A percentile compares a stretch with the other conserved stretches of the same genome.
Conservation (phyloP, 2,797 vertebrate genomes). For the Catamblyrhynchus diadema region DNA sequence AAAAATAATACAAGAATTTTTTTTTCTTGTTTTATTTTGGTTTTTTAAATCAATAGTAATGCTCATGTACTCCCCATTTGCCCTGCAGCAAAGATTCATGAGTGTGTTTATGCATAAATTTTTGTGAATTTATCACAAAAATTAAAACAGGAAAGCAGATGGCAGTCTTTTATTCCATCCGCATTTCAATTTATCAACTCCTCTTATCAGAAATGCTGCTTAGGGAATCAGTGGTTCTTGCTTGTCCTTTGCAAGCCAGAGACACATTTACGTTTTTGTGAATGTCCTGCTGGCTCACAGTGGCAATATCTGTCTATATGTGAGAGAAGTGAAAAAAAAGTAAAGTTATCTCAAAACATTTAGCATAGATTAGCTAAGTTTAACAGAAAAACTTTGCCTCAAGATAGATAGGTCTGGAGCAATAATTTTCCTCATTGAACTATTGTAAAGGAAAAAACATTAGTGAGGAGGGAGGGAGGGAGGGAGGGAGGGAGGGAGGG, state of each 20-base stretch:
- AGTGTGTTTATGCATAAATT: background rate
- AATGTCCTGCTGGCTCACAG: background rate
- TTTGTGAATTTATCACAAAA: slow-evolving; percentile 34
- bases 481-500: background rate
- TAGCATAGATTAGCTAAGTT: background rate
- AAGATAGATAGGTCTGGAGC: background rate
- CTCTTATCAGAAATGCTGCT: slow-evolving; percentile 27
- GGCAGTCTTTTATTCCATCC: slow-evolving; percentile 41
- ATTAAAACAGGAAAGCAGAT: slow-evolving; percentile 54
- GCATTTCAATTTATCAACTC: slow-evolving; percentile 29
- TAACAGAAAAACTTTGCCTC: background rate
- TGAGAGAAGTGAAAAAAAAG: background rate
- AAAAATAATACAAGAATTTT: slow-evolving; percentile 13
- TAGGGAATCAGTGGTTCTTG: background rate
- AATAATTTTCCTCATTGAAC: background rate
- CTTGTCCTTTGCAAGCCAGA: background rate
- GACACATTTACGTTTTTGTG: background rate
- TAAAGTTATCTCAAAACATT: background rate
- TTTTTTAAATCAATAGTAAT: slow-evolving; percentile 22
- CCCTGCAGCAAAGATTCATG: slow-evolving; percentile 25
- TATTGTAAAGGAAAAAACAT: background rate
- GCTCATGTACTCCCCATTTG: background rate
- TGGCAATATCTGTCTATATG: background rate
- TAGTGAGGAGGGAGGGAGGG: too few relatives aligned
- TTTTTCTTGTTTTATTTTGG: slow-evolving; percentile 29